Evolutionary conservation across 2,888 invertebrate species (phyloP), one percentile per base, ranked within the genome.

Genomic region (Polylopha cassiicola): DNA sequence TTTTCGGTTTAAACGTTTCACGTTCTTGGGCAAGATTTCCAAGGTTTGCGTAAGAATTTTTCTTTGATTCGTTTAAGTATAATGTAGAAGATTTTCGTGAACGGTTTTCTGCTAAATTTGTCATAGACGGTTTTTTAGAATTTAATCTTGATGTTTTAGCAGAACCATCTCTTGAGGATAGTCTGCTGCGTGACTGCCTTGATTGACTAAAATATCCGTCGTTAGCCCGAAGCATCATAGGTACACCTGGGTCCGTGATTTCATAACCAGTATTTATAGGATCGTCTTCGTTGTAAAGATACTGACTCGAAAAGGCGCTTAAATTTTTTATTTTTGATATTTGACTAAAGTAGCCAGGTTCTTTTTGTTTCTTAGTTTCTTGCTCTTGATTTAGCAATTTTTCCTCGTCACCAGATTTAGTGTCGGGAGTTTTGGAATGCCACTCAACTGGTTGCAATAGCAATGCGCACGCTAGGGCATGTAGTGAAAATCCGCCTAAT

Each of bases 381-480:
- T 62, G 32, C 3, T 48, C 39, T 33, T 49, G 26, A 3, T 36
- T 59, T 1, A 76, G 39, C 10, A 74, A 47, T 36, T 69, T 75
- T 38, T 76, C 63, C 48, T 69, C 69, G 16, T 73, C 69, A 37
- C 54, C 47, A 31, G 55, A 53, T 41, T 71, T 65, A n/a, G 48
- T 18, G 3, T 46, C 48, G 44, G 66, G 62, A 52, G 74, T 81
- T 59, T 88, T 88, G 2, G 87, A 77, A 61, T 93, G 93, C 91
- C 90, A 91, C 65, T 89, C 89, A 0, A 93, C 91, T 2, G 93
- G 93, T 58, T 93, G 93, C 24, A 92, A 73, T 33, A 93, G 69
- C 39, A 91, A 74, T 2, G 91, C 87, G 50, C 89, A 90, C 14
- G 89, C 89, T 31, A 92, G 71, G 0, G 91, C 88, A 59, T 93